phyloP scores from a whole-genome alignment of 2,888 invertebrate genomes.

The Chromoteleia sp. region DNA sequence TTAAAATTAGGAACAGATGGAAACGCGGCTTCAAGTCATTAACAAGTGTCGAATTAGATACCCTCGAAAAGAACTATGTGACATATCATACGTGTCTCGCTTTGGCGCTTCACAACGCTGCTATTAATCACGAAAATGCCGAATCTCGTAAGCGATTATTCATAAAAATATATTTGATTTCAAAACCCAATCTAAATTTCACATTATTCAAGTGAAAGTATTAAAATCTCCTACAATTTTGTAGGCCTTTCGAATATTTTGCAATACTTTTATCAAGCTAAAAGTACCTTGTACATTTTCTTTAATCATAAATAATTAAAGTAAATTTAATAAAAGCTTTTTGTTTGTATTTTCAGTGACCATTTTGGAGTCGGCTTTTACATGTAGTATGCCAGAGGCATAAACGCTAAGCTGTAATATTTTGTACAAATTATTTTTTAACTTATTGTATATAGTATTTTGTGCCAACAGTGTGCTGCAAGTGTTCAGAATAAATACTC shows the following conservation, averaged over 20 bases:
- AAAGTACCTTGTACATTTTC: background rate
- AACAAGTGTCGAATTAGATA: conserved; percentile 76
- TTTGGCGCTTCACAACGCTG: conserved; percentile 80
- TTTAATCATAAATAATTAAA: conserved; percentile 7
- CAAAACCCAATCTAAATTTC: background rate
- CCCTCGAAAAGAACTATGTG: conserved; percentile 80
- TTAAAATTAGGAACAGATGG: conserved; percentile 79
- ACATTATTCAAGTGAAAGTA: background rate
- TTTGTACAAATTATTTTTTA: conserved; percentile 33
- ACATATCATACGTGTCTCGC: conserved; percentile 82
- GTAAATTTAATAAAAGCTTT: conserved; percentile 18
- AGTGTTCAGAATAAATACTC: background rate
- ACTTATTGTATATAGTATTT: conserved; percentile 16
- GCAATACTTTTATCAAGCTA: background rate
- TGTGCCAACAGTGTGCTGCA: background rate
- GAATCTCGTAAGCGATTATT: conserved; percentile 80
- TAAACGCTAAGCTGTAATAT: conserved; percentile 69
- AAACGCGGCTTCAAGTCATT: conserved; percentile 77
- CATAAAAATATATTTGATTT: background rate
- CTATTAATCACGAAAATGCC: conserved; percentile 81
- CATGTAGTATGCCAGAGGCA: conserved; percentile 82
- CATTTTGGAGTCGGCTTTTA: conserved; percentile 84
- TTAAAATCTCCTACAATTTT: background rate
- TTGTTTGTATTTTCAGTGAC: conserved; percentile 82
- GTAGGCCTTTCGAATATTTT: background rate